phyloP scores from a whole-genome alignment of 2,888 invertebrate genomes.

The Nomada ruficornis region DNA sequence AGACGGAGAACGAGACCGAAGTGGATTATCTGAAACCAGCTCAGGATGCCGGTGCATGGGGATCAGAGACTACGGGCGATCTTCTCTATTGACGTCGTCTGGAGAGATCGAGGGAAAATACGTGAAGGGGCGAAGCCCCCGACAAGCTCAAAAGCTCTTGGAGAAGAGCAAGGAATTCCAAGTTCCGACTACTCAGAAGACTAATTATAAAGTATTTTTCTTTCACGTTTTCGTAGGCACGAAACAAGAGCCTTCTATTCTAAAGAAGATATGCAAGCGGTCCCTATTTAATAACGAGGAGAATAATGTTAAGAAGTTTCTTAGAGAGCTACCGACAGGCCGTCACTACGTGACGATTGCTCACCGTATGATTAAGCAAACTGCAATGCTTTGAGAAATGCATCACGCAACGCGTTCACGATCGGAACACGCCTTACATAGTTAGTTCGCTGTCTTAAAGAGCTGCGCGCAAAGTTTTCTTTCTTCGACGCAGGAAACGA shows the following conservation, averaged over 20 bases:
- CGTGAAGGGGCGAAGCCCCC: slow-evolving; percentile 1
- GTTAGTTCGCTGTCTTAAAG: slow-evolving; percentile 7
- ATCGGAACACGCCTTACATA: slow-evolving; percentile 5
- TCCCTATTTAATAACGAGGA: not conserved
- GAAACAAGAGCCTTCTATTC: slow-evolving; percentile 11
- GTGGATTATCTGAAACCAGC: slow-evolving; percentile 83
- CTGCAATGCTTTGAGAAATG: slow-evolving; percentile 15
- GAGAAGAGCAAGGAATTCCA: slow-evolving; percentile 26
- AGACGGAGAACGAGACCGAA: slow-evolving; percentile 71
- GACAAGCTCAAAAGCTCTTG: slow-evolving; percentile 31
- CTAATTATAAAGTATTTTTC: slow-evolving; percentile 48
- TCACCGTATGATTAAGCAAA: slow-evolving; percentile 46
- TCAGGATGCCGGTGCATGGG: slow-evolving; percentile 84
- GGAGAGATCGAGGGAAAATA: not conserved
- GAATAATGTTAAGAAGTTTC: slow-evolving; percentile 6
- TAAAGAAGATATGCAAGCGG: not conserved
- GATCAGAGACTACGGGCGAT: slow-evolving; percentile 84
- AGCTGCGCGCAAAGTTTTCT: not conserved
- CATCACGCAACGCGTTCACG: slow-evolving; percentile 46
- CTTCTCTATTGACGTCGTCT: slow-evolving; percentile 81
- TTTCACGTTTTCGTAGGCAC: slow-evolving; percentile 21
- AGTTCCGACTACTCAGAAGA: slow-evolving; percentile 46
- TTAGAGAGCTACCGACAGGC: not conserved
- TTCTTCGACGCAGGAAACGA: not conserved
- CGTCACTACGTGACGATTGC: slow-evolving; percentile 47